Evolutionary conservation across 2,888 invertebrate species (phyloP).

Genomic region (Poecilus cupreus): DNA sequence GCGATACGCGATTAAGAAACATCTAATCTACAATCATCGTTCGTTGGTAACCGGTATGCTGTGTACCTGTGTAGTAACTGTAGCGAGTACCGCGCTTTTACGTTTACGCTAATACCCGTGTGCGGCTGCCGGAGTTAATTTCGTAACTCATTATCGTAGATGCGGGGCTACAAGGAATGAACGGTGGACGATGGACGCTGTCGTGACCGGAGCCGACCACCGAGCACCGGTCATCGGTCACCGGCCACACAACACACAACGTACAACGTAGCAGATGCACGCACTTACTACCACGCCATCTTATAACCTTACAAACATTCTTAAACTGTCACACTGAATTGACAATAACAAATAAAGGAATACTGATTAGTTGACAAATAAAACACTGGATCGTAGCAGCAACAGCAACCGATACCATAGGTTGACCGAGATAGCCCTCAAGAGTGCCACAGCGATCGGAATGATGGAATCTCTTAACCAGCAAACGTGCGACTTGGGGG

Average conservation of each 20-base stretch:
- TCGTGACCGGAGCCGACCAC: constrained; percentile 52
- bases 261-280: not conserved
- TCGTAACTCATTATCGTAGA: constrained; percentile 50
- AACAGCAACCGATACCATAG: too few relatives aligned
- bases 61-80: not conserved
- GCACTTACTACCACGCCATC: constrained; percentile 16
- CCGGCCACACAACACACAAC: constrained; percentile 6
- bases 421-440: constrained; percentile 70
- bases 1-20: constrained; percentile 31
- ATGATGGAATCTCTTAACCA: constrained; percentile 74
- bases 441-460: constrained; percentile 73
- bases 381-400: too few relatives aligned
- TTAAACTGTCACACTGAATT: too few relatives aligned
- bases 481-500: constrained; percentile 73
- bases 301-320: too few relatives aligned
- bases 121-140: constrained; percentile 56
- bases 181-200: constrained; percentile 32
- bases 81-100: constrained; percentile 1
- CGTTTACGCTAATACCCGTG: constrained; percentile 40
- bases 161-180: too few relatives aligned
- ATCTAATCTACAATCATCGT: constrained; percentile 47
- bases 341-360: too few relatives aligned
- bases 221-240: constrained; percentile 48
- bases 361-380: too few relatives aligned
- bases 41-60: not conserved